These are phyloP conservation scores for Hippocampus barbouri DNA, from an alignment of 2,113 vertebrate genomes.

Conservation along the genomic window DNA sequence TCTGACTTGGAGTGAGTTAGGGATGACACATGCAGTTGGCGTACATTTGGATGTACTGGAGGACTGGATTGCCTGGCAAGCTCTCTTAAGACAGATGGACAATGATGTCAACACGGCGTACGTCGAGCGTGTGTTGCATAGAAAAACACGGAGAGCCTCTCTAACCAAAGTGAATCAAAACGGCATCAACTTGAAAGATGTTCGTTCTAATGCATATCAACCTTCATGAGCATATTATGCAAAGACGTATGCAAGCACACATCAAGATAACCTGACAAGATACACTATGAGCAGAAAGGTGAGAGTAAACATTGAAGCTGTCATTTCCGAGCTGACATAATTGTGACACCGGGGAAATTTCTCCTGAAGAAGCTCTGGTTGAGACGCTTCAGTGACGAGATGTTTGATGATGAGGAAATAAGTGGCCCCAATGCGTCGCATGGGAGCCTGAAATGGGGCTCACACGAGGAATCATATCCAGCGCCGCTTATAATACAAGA, in stretches of 20 bases:
- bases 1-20: background rate
- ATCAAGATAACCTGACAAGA: background rate
- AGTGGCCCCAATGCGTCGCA: slow-evolving; percentile 11
- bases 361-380: background rate
- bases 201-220: background rate
- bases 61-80: background rate
- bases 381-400: background rate
- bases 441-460: slow-evolving; percentile 8
- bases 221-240: background rate
- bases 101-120: background rate
- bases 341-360: background rate
- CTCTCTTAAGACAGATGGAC: background rate
- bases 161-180: background rate
- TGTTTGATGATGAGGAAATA: slow-evolving; percentile 8
- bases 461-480: slow-evolving; percentile 2
- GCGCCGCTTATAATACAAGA: slow-evolving; percentile 11
- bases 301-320: slow-evolving; percentile 2
- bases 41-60: background rate
- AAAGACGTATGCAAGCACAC: background rate
- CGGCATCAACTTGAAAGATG: background rate
- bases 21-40: background rate
- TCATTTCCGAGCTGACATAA: slow-evolving; percentile 6
- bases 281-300: slow-evolving; percentile 12
- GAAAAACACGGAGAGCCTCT: background rate
- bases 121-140: background rate